These are phyloP conservation scores for Atlantisia rogersi DNA, from an alignment of 2,113 vertebrate species.

Conservation along the genomic window DNA sequence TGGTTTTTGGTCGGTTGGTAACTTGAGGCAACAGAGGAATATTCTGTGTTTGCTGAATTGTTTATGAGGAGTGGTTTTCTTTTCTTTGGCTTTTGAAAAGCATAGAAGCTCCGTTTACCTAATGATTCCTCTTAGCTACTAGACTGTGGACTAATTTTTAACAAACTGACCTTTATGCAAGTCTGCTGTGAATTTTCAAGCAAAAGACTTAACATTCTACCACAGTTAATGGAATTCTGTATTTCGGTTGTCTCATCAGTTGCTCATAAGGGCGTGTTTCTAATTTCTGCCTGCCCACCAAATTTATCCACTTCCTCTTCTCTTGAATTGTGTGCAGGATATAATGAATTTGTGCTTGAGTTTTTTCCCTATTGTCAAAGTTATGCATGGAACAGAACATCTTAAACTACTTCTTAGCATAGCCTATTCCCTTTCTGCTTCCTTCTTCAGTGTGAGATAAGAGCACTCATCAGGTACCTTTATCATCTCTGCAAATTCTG, in stretches of 20 bases:
- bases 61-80: not conserved
- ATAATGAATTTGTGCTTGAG: not conserved
- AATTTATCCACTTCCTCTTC: not conserved
- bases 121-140: not conserved
- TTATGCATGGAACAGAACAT: accelerated
- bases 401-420: accelerated
- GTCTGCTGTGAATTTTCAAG: not conserved
- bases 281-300: not conserved
- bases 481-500: not conserved
- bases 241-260: not conserved
- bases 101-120: not conserved
- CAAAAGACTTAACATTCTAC: not conserved
- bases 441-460: not conserved
- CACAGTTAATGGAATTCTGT: not conserved
- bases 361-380: not conserved
- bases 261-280: not conserved
- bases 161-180: not conserved
- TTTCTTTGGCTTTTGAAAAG: not conserved
- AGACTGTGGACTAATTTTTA: not conserved
- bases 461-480: not conserved
- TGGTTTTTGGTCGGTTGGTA: not conserved
- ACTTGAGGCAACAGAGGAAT: not conserved
- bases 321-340: not conserved
- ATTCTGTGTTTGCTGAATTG: not conserved
- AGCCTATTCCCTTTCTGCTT: not conserved